Evolutionary conservation across 2,888 invertebrate species (phyloP).

Genomic region (Plutella xylostella): DNA sequence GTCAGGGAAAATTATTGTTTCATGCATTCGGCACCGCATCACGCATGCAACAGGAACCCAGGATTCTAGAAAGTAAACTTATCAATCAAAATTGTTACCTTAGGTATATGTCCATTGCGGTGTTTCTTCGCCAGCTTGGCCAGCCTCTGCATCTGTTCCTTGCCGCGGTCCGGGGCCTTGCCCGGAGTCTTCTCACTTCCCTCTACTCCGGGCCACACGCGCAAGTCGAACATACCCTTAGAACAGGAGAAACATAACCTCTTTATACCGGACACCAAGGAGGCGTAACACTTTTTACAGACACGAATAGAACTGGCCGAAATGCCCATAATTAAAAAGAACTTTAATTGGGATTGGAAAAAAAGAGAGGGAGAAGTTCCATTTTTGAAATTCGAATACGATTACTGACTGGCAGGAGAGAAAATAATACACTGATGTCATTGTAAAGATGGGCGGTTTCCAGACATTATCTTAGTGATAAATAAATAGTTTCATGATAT

Average conservation of each 20-base stretch:
- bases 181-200: conserved; percentile 86
- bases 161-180: conserved; percentile 82
- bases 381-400: too few relatives aligned
- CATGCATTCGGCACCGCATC: too few relatives aligned
- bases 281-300: conserved; percentile 29
- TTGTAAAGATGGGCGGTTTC: too few relatives aligned
- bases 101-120: conserved; percentile 92
- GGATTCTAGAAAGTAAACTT: too few relatives aligned
- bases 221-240: conserved; percentile 87
- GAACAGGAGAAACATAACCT: conserved; percentile 25
- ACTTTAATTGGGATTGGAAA: too few relatives aligned
- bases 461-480: too few relatives aligned
- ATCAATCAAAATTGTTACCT: conserved; percentile 54
- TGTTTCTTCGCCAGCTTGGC: conserved; percentile 95
- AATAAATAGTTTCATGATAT: too few relatives aligned
- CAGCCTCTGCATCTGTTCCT: conserved; percentile 89
- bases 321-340: conserved; percentile 32
- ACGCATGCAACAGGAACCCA: too few relatives aligned
- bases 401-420: too few relatives aligned
- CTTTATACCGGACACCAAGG: conserved; percentile 27
- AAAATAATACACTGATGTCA: too few relatives aligned
- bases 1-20: too few relatives aligned
- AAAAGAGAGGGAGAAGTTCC: too few relatives aligned
- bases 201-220: conserved; percentile 93
- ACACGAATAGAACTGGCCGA: conserved; percentile 26